Evolutionary conservation across 2,888 invertebrate species (phyloP).

Genomic region (Polydrusus tereticollis): DNA sequence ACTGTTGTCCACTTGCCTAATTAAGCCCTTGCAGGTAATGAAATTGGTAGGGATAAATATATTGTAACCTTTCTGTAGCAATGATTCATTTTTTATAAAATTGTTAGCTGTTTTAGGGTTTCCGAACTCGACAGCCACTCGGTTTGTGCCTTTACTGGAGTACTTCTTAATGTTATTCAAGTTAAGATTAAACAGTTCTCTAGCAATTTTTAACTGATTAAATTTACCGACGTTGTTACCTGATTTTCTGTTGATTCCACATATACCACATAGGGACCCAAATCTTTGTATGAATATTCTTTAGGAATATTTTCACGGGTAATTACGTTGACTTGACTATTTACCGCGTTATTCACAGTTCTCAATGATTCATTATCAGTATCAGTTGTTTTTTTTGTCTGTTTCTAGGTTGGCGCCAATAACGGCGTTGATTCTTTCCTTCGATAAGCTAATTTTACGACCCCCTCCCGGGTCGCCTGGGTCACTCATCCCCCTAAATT

Average conservation of each 20-base stretch:
- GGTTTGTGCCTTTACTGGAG: neutral
- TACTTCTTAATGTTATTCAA: neutral
- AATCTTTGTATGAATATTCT: too few relatives aligned
- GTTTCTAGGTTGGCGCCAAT: too few relatives aligned
- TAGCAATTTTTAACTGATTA: neutral
- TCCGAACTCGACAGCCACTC: neutral
- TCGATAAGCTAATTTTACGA: too few relatives aligned
- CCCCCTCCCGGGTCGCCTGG: too few relatives aligned
- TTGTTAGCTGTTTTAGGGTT: too few relatives aligned
- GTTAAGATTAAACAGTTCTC: neutral
- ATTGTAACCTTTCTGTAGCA: neutral
- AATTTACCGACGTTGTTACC: constrained; percentile 1
- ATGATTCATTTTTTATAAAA: neutral
- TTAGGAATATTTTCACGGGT: too few relatives aligned
- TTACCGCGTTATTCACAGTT: too few relatives aligned
- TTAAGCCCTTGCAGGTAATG: constrained; percentile 13
- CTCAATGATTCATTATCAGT: too few relatives aligned
- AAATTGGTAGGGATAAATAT: constrained; percentile 1
- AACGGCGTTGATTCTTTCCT: too few relatives aligned
- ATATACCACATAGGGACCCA: neutral
- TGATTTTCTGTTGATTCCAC: constrained; percentile 8
- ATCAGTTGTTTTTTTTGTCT: too few relatives aligned
- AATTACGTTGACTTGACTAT: too few relatives aligned
- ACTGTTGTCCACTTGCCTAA: neutral
- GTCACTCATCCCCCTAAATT: too few relatives aligned